Percentiles rank a stretch among this genome's conserved stretches.
Evolutionary conservation across 2,797 vertebrate genomes (phyloP).

Genomic region (Poeciliopsis turneri): DNA sequence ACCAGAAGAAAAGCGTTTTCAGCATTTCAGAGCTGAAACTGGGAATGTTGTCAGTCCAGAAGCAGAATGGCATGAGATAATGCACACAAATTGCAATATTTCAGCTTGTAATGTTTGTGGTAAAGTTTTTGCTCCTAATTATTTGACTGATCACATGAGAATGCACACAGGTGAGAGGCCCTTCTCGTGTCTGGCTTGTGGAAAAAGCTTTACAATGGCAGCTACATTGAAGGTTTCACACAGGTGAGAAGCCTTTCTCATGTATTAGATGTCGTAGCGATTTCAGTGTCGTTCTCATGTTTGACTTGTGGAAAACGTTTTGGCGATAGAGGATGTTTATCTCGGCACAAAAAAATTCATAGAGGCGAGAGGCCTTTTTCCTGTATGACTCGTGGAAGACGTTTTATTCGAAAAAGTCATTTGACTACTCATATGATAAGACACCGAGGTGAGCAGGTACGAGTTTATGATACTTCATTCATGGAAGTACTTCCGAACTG

Average conservation of each 20-base stretch:
- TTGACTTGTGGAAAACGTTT: not conserved
- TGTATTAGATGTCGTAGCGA: too few species aligned
- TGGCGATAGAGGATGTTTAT: not conserved
- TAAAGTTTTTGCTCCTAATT: not conserved
- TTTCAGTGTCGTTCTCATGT: too few species aligned
- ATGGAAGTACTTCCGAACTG: not conserved
- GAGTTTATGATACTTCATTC: not conserved
- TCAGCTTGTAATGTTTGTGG: not conserved
- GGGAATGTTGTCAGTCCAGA: not conserved
- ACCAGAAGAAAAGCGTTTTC: not conserved
- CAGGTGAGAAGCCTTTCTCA: not conserved
- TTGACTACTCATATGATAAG: not conserved
- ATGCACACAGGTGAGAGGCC: not conserved
- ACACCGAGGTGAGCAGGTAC: not conserved
- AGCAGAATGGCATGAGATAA: not conserved
- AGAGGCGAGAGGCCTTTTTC: not conserved
- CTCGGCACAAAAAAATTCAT: not conserved
- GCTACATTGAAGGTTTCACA: not conserved
- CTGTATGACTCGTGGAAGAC: not conserved
- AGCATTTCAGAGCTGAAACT: not conserved
- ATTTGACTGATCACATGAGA: conserved; percentile 1
- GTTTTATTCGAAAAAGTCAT: not conserved
- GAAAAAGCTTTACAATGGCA: not conserved
- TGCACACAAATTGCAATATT: not conserved
- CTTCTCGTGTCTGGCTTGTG: not conserved